A percentile compares a stretch with the other conserved stretches of the same genome.
Evolutionary conservation across 2,113 vertebrate genomes (phyloP).

Genomic region (Notothenia coriiceps): DNA sequence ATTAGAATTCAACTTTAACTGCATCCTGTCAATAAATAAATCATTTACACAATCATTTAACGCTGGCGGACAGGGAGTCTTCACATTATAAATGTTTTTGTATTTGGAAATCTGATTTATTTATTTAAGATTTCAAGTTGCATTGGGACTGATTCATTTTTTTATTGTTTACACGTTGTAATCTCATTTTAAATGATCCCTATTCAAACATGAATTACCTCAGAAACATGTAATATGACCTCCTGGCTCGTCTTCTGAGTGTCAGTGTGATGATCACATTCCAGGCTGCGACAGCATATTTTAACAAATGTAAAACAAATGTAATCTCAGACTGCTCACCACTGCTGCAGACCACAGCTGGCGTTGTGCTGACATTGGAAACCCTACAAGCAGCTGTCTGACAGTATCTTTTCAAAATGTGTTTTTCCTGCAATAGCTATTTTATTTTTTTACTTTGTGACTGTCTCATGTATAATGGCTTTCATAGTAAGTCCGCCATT

Average conservation of each 20-base stretch:
- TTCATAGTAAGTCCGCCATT: not conserved
- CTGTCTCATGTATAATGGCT: not conserved
- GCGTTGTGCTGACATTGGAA: not conserved
- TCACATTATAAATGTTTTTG: not conserved
- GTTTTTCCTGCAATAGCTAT: not conserved
- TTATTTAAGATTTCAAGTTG: not conserved
- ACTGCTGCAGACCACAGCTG: not conserved
- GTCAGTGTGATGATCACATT: not conserved
- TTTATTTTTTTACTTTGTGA: not conserved
- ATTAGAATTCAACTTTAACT: not conserved
- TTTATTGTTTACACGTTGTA: not conserved
- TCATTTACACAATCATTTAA: not conserved
- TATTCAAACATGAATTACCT: not conserved
- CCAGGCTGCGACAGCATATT: not conserved
- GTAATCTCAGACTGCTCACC: not conserved
- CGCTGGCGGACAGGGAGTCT: not conserved
- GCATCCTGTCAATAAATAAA: not conserved
- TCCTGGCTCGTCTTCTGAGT: not conserved
- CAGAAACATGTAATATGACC: not conserved
- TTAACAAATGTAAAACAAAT: not conserved
- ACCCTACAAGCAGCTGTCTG: not conserved
- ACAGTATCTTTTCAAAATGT: not conserved
- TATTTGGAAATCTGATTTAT: not conserved
- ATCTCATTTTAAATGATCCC: not conserved
- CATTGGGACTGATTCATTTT: not conserved